Base-by-base conservation (phyloP, 2,113 vertebrate species). In the Dendropsophus ebraccatus region DNA sequence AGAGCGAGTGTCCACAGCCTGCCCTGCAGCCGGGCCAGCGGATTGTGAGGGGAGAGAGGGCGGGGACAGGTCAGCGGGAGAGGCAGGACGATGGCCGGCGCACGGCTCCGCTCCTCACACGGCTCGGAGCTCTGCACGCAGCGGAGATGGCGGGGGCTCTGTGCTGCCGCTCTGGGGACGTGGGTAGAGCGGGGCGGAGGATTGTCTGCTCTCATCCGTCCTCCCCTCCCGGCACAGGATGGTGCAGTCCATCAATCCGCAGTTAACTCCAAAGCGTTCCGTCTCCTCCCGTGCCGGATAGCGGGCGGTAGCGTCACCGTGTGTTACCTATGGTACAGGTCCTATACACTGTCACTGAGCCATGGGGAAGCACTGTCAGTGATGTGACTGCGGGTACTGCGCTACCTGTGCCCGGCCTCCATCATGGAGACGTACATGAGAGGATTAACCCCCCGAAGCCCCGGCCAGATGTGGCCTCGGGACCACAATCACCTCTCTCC, bases 21-120 rank as follows among this genome's bases (percentile, higher is more conserved):
- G 76, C 76, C 76, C 84, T 54, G 58, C 65, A 81, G 62, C 85
- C 58, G 65, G 50, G 69, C 65, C 84, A 81, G 67, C 65, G 50
- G 85, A 79, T 37, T 81, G 84, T 86, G 54, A 62, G 73, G 83
- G 84, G 65, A 58, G 74, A 54, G 75, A 86, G 69, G 69, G 85
- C 45, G 50, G 78, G 78, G 85, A 74, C 56, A 77, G 83, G 83
- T 76, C 83, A 84, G 7, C 85, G 35, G 67, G 84, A 50, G 28
- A 30, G 65, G 62, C 32, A 77, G 62, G 74, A 28, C 13, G 32
- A 81, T 80, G 78, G 78, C 78, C n/a, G 12, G 32, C n/a, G 0
- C 78, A 16, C 25, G 62, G n/a, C 79, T 8, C 41, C 52, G 41
- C 41, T n/a, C 7, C 67, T 41, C 50, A 19, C 60, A 8, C 58